These are phyloP conservation scores for Entosphenus tridentatus DNA, from an alignment of 2,113 vertebrate genomes.

Conservation along the genomic window DNA sequence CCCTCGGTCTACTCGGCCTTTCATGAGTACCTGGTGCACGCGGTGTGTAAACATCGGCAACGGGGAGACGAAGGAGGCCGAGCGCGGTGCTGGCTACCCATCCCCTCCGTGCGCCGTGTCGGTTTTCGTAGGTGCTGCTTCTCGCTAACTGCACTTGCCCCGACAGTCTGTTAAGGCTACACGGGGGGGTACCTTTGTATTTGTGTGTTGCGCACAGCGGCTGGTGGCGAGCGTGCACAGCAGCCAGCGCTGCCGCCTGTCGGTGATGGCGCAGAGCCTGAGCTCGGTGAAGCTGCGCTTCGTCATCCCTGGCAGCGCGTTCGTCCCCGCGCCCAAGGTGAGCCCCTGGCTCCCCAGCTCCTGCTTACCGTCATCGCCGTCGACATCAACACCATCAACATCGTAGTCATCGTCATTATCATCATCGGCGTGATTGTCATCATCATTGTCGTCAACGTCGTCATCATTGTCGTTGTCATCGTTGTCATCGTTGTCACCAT, in stretches of 20 bases:
- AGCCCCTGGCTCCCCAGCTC: slow-evolving; percentile 10
- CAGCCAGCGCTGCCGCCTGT: slow-evolving; percentile 58
- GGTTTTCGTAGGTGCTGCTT: neutral
- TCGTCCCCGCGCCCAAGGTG: slow-evolving; percentile 74
- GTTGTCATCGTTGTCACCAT: no score
- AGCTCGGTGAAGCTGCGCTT: slow-evolving; percentile 46
- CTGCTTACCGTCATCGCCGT: no score
- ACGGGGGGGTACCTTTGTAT: neutral
- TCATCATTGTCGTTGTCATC: no score
- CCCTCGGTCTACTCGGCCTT: no score
- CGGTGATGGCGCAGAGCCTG: slow-evolving; percentile 73
- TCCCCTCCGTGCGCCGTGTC: neutral
- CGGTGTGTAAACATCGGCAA: neutral
- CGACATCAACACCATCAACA: no score
- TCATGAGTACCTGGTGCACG: no score
- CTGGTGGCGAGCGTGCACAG: slow-evolving; percentile 41
- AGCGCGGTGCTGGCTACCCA: neutral
- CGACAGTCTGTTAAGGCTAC: neutral
- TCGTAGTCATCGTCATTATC: no score
- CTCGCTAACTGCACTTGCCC: neutral
- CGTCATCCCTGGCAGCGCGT: slow-evolving; percentile 59
- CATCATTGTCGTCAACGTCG: no score
- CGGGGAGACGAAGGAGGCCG: neutral
- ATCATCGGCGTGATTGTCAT: no score
- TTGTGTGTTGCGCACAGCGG: slow-evolving; percentile 27